A percentile compares a stretch with the other conserved stretches of the same genome.
phyloP scores from a whole-genome alignment of 2,797 vertebrate species.

The Austrolebias charrua region DNA sequence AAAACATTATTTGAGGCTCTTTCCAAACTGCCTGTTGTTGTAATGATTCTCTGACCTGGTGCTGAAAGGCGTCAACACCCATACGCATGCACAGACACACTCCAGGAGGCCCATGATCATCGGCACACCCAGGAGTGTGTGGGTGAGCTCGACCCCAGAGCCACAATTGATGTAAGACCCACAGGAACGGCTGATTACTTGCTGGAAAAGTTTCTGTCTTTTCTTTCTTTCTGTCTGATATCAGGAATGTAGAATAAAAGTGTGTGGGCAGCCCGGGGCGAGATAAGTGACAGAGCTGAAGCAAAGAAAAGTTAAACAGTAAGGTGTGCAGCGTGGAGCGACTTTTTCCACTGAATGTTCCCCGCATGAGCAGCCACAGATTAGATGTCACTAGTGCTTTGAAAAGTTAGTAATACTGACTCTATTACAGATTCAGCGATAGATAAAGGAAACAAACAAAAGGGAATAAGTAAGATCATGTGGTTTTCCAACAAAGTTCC shows the following conservation, averaged over 20 bases:
- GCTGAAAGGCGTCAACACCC: conserved; percentile 32
- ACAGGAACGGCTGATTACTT: conserved; percentile 39
- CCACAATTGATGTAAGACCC: conserved; percentile 60
- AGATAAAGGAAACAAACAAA: conserved; percentile 27
- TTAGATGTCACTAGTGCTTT: conserved; percentile 20
- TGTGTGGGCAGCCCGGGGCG: conserved; percentile 54
- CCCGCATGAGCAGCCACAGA: conserved; percentile 14
- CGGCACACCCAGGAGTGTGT: conserved; percentile 66
- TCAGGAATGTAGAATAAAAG: conserved; percentile 36
- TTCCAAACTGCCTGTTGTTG: conserved; percentile 60
- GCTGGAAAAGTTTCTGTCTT: conserved; percentile 57
- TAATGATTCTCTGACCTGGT: conserved; percentile 42
- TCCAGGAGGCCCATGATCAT: conserved; percentile 28
- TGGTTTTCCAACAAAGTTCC: neutral
- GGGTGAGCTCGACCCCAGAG: conserved; percentile 60
- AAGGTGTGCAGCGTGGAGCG: conserved; percentile 28
- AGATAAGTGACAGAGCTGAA: conserved; percentile 53
- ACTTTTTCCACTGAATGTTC: conserved; percentile 42
- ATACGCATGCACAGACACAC: conserved; percentile 25
- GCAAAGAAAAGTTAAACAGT: conserved; percentile 53
- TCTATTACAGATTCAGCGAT: conserved; percentile 13
- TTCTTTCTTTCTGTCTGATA: conserved; percentile 49
- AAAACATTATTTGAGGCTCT: conserved; percentile 56
- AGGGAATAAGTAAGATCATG: conserved; percentile 29
- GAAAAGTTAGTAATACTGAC: conserved; percentile 23